Conservation (phyloP, 2,888 invertebrate genomes). For the Eilema depressum region DNA sequence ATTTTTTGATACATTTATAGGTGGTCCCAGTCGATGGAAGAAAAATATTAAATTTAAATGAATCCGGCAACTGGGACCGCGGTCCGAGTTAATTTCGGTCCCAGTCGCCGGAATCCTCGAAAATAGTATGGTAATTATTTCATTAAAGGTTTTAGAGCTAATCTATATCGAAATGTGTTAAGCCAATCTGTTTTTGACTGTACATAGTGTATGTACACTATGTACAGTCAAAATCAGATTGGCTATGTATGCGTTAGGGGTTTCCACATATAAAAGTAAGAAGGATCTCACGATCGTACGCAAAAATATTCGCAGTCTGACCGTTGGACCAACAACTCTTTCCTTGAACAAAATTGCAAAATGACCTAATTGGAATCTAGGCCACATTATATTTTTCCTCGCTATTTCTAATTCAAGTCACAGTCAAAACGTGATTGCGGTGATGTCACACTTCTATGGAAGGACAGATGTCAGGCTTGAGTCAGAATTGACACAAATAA, state of each 20-base stretch:
- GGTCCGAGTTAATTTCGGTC: too few species aligned
- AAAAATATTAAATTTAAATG: too few species aligned
- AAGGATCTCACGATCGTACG: not conserved
- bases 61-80: too few species aligned
- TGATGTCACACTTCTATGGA: slow-evolving; percentile 65
- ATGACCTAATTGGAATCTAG: slow-evolving; percentile 57
- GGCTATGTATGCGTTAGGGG: not conserved
- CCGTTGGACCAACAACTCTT: slow-evolving; percentile 14
- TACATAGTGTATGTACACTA: too few species aligned
- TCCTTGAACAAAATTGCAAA: slow-evolving; percentile 37
- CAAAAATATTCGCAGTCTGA: not conserved
- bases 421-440: slow-evolving; percentile 38
- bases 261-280: not conserved
- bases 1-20: too few species aligned
- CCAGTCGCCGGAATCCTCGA: too few species aligned
- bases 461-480: slow-evolving; percentile 65
- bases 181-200: not conserved
- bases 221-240: too few species aligned
- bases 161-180: too few species aligned
- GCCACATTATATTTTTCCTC: slow-evolving; percentile 44
- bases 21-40: too few species aligned
- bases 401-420: slow-evolving; percentile 46
- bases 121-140: too few species aligned
- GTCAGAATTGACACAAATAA: slow-evolving; percentile 58
- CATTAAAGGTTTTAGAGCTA: not conserved